Evolutionary conservation across 2,888 invertebrate genomes (phyloP).

Genomic region (Litoditis marina): DNA sequence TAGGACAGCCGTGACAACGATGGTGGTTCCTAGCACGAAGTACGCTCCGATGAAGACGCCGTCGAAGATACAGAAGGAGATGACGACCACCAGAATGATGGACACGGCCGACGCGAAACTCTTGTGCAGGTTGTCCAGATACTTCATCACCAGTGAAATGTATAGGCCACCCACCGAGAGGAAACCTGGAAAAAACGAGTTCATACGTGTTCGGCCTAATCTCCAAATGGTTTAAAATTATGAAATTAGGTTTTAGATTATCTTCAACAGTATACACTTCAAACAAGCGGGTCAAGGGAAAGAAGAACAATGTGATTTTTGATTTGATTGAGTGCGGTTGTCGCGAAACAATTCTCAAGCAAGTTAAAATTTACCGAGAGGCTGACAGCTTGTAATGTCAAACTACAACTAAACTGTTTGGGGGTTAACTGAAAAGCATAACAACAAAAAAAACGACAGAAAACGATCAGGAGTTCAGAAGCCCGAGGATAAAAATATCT

Average conservation of each 20-base stretch:
- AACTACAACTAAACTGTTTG: not conserved
- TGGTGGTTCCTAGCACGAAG: conserved; percentile 57
- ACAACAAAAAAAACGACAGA: no score
- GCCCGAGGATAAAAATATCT: no score
- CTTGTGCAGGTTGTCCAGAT: conserved; percentile 62
- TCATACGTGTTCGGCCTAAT: no score
- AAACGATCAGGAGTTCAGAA: no score
- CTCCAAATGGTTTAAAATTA: not conserved
- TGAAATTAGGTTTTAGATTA: no score
- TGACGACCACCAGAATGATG: conserved; percentile 57
- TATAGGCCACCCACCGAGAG: conserved; percentile 60
- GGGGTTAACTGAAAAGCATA: no score
- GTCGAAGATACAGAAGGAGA: conserved; percentile 52
- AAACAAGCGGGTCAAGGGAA: not conserved
- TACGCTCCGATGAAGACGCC: conserved; percentile 50
- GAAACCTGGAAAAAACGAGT: conserved; percentile 50
- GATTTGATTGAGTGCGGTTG: no score
- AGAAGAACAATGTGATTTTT: no score
- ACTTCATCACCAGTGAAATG: conserved; percentile 62
- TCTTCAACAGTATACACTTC: not conserved
- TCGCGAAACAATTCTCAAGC: no score
- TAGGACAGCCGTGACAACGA: conserved; percentile 59
- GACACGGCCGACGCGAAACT: conserved; percentile 62
- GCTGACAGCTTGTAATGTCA: no score
- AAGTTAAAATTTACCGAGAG: no score